These are phyloP conservation scores for Centrocercus urophasianus DNA, from an alignment of 2,113 vertebrate species.

Conservation along the genomic window DNA sequence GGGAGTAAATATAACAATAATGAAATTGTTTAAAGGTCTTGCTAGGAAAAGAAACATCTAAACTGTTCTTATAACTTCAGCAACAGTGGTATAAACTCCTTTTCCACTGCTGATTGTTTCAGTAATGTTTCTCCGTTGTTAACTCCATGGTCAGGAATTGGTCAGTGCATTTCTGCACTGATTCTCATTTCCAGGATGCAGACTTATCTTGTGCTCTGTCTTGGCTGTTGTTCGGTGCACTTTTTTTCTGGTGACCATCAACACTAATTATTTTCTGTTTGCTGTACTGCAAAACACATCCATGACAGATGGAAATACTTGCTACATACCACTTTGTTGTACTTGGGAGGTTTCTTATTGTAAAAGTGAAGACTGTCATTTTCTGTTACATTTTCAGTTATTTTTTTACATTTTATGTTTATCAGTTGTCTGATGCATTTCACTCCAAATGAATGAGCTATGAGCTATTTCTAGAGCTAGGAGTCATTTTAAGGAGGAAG, in stretches of 20 bases:
- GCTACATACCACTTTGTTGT: background rate
- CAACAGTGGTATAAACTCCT: background rate
- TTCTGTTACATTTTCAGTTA: slow-evolving; percentile 15
- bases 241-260: background rate
- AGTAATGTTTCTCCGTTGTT: background rate
- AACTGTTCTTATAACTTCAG: background rate
- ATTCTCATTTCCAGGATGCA: background rate
- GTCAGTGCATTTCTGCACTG: background rate
- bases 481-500: background rate
- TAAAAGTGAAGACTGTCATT: background rate
- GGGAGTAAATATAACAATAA: background rate
- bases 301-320: background rate
- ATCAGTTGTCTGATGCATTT: slow-evolving; percentile 3
- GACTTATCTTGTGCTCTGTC: background rate
- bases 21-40: background rate
- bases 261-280: background rate
- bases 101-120: background rate
- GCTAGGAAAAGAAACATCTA: background rate
- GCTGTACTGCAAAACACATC: background rate
- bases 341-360: background rate
- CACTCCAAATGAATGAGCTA: background rate
- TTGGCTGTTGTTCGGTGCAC: background rate
- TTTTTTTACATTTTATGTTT: slow-evolving; percentile 60
- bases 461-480: slow-evolving; percentile 25
- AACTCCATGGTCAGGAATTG: background rate